These are phyloP conservation scores for Drosophila siamana DNA, from an alignment of 2,888 invertebrate genomes.

Conservation along the genomic window DNA sequence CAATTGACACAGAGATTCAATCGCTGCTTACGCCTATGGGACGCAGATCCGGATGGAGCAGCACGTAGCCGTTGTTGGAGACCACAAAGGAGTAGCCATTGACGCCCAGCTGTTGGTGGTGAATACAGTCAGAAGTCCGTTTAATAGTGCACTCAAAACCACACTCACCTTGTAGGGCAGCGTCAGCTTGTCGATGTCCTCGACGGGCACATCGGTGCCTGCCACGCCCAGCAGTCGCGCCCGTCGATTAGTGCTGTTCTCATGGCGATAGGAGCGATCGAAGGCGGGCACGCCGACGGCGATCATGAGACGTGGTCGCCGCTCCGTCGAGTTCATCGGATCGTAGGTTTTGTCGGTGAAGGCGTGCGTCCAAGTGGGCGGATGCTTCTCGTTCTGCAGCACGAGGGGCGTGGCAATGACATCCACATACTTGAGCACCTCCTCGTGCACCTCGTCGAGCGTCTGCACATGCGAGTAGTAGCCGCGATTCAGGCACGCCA, in stretches of 20 bases:
- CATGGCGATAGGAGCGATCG: slow-evolving; percentile 89
- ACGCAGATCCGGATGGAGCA: slow-evolving; percentile 96
- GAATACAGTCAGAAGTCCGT: no score
- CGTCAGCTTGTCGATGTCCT: slow-evolving; percentile 95
- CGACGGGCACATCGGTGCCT: slow-evolving; percentile 93
- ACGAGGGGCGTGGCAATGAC: slow-evolving; percentile 95
- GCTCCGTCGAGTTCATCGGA: slow-evolving; percentile 62
- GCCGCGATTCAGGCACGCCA: slow-evolving; percentile 98
- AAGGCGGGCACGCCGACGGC: slow-evolving; percentile 97
- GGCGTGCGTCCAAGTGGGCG: slow-evolving; percentile 97
- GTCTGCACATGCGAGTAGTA: slow-evolving; percentile 97
- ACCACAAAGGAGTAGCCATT: slow-evolving; percentile 98
- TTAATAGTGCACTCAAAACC: no score
- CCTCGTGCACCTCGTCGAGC: slow-evolving; percentile 97
- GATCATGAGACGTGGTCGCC: slow-evolving; percentile 89
- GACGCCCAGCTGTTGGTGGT: slow-evolving; percentile 94
- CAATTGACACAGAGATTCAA: background rate
- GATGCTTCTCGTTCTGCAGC: slow-evolving; percentile 90
- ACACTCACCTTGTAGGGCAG: slow-evolving; percentile 93
- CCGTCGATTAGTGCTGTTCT: slow-evolving; percentile 73
- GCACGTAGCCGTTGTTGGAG: slow-evolving; percentile 97
- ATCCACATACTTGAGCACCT: slow-evolving; percentile 97
- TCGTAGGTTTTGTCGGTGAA: slow-evolving; percentile 92
- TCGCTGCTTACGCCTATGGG: slow-evolving; percentile 90
- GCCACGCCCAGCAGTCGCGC: slow-evolving; percentile 97